Evolutionary conservation across 2,113 vertebrate species (phyloP).

Genomic region (Channa maculata): DNA sequence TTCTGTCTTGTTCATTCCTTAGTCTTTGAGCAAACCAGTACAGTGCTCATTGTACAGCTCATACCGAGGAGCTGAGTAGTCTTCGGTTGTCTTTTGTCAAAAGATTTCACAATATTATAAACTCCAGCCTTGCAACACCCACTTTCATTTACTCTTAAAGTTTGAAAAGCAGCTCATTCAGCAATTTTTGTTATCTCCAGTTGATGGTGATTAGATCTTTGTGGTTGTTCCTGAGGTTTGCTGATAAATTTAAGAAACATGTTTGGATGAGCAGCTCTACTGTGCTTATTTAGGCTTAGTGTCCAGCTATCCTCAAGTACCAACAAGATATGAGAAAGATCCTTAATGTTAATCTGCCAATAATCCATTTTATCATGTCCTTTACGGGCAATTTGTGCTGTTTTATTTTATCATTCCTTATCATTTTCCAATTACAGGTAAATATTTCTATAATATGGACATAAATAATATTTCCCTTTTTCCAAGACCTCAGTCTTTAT

Average conservation of each 20-base stretch:
- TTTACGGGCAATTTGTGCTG: conserved; percentile 2
- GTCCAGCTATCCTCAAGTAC: conserved; percentile 25
- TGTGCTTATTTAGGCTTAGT: conserved; percentile 40
- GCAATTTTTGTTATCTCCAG: background rate
- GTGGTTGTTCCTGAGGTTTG: conserved; percentile 21
- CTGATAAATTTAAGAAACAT: conserved; percentile 23
- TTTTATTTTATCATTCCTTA: background rate
- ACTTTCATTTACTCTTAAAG: conserved; percentile 4
- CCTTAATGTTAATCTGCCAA: conserved; percentile 22
- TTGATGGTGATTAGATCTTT: conserved; percentile 6
- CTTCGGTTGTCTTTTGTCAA: background rate
- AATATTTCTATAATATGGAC: conserved; percentile 19
- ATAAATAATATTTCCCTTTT: conserved; percentile 37
- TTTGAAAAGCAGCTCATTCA: background rate
- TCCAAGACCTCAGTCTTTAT: conserved; percentile 12
- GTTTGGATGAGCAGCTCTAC: conserved; percentile 5
- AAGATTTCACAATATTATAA: conserved; percentile 21
- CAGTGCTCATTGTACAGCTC: conserved; percentile 7
- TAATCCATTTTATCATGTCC: conserved; percentile 16
- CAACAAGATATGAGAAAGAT: conserved; percentile 29
- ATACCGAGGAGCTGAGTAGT: conserved; percentile 20
- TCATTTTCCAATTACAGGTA: conserved; percentile 31
- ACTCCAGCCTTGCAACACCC: background rate
- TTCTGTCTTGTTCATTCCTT: conserved; percentile 51
- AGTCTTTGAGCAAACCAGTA: conserved; percentile 15